Evolutionary conservation across 2,113 vertebrate genomes (phyloP).

Genomic region (Craseonycteris thonglongyai): DNA sequence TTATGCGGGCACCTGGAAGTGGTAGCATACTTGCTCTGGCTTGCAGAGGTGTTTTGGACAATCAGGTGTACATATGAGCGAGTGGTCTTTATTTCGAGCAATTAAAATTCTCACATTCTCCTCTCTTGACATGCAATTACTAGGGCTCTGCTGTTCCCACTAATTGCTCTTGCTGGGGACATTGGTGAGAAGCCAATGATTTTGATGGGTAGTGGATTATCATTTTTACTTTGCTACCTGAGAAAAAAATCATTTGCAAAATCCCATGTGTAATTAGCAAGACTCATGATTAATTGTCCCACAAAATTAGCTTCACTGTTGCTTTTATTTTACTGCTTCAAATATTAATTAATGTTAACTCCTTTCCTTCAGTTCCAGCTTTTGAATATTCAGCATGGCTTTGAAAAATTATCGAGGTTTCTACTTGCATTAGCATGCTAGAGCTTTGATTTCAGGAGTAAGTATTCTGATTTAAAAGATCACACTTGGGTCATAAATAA

Average conservation of each 20-base stretch:
- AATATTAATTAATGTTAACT: slow-evolving; percentile 99
- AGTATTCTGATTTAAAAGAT: slow-evolving; percentile 90
- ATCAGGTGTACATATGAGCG: slow-evolving; percentile 89
- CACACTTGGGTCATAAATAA: slow-evolving; percentile 93
- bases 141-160: slow-evolving; percentile 90
- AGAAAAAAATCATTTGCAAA: slow-evolving; percentile 99
- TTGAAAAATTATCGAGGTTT: slow-evolving; percentile 92
- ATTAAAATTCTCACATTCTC: slow-evolving; percentile 95
- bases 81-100: slow-evolving; percentile 91
- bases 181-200: slow-evolving; percentile 96
- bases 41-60: slow-evolving; percentile 83
- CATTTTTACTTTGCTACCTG: slow-evolving; percentile 94
- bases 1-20: slow-evolving; percentile 91
- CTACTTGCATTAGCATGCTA: slow-evolving; percentile 84
- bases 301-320: slow-evolving; percentile 99
- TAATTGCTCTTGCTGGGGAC: slow-evolving; percentile 97
- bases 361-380: slow-evolving; percentile 89
- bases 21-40: slow-evolving; percentile 79
- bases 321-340: slow-evolving; percentile 99
- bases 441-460: slow-evolving; percentile 90
- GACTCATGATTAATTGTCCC: slow-evolving; percentile 99
- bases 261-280: slow-evolving; percentile 99
- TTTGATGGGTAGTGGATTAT: slow-evolving; percentile 96
- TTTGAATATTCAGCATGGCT: slow-evolving; percentile 96
- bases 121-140: slow-evolving; percentile 96